Percentiles rank a stretch among this genome's conserved stretches.
phyloP scores from a whole-genome alignment of 2,888 invertebrate species.

The Cecidostiba fungosa region DNA sequence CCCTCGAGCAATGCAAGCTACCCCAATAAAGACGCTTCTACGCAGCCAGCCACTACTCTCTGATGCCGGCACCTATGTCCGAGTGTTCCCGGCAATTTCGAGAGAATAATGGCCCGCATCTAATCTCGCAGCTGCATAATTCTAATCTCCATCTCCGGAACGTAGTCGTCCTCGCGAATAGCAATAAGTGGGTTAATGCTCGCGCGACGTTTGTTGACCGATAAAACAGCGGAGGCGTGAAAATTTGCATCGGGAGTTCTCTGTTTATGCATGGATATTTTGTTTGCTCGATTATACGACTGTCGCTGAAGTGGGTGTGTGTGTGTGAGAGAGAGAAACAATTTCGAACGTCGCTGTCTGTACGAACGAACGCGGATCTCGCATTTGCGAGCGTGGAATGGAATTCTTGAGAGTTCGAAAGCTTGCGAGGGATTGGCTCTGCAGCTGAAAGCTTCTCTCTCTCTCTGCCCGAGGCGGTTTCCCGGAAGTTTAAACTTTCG shows the following conservation, averaged over 20 bases:
- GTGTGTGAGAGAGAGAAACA: background rate
- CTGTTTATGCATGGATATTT: constrained; percentile 32
- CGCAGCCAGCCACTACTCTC: background rate
- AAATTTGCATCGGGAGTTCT: constrained; percentile 40
- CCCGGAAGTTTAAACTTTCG: background rate
- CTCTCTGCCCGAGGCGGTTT: background rate
- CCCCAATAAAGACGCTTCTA: background rate
- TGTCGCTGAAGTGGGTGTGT: background rate
- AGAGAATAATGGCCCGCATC: constrained; percentile 46
- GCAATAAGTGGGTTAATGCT: constrained; percentile 59
- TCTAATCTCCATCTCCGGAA: constrained; percentile 31
- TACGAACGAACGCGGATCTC: background rate
- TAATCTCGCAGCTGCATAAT: constrained; percentile 56
- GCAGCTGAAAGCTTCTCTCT: background rate
- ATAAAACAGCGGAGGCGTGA: constrained; percentile 14
- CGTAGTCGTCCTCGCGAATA: constrained; percentile 17
- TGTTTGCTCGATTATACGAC: constrained; percentile 44
- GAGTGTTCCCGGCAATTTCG: constrained; percentile 32
- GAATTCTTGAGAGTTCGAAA: background rate
- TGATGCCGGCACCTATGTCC: background rate
- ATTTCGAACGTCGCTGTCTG: background rate
- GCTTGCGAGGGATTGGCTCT: background rate
- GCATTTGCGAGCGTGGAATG: background rate
- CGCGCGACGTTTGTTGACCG: constrained; percentile 41
- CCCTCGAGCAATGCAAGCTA: background rate